Evolutionary conservation across 2,113 vertebrate genomes (phyloP).

Genomic region (Mesembrinibis cayennensis): DNA sequence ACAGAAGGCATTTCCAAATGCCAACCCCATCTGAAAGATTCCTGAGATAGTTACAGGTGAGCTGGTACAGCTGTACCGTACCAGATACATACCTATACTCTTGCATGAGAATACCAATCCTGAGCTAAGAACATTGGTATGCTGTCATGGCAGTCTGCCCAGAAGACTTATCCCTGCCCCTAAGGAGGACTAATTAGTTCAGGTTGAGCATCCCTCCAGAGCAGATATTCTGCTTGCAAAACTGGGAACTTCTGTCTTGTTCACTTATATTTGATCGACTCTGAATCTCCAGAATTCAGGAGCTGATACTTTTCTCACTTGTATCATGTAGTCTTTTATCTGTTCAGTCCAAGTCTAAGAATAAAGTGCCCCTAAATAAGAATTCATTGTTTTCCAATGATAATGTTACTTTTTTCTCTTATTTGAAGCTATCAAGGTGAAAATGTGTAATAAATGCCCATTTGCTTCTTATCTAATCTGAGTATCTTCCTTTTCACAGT

Average conservation of each 20-base stretch:
- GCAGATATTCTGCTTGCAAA: too few species aligned
- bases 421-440: neutral
- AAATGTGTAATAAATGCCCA: neutral
- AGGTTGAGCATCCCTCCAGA: neutral
- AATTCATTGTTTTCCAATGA: neutral
- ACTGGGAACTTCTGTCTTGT: neutral
- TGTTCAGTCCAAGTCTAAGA: neutral
- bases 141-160: neutral
- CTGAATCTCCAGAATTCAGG: neutral
- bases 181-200: too few species aligned
- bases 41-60: neutral
- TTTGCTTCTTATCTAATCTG: neutral
- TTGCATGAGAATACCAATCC: neutral
- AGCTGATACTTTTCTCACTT: neutral
- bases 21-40: neutral
- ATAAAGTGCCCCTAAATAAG: neutral
- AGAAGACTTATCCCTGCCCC: neutral
- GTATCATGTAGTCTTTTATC: neutral
- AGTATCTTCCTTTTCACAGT: neutral
- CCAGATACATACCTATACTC: neutral
- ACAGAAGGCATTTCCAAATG: neutral
- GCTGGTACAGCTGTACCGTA: neutral
- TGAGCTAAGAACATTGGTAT: neutral
- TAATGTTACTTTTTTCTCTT: neutral
- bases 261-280: neutral